These are phyloP conservation scores for Lucifuga dentata DNA, from an alignment of 2,113 vertebrate species.

Conservation along the genomic window DNA sequence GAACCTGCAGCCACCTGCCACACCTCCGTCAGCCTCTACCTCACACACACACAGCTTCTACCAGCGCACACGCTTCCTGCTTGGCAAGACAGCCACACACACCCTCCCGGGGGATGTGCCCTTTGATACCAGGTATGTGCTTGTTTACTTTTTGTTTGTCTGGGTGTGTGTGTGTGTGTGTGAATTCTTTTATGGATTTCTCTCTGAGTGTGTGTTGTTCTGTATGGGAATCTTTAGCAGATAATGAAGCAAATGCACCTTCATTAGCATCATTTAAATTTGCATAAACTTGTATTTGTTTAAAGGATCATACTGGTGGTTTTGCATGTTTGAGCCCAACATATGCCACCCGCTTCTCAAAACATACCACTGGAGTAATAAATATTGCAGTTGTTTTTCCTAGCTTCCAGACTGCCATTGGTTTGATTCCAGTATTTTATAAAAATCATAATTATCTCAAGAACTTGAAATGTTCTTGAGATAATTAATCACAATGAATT, in stretches of 20 bases:
- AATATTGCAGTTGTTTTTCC: too few species aligned
- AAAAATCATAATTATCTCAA: too few species aligned
- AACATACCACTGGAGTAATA: too few species aligned
- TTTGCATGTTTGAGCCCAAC: too few species aligned
- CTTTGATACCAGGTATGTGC: slow-evolving; percentile 92
- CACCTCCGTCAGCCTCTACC: slow-evolving; percentile 82
- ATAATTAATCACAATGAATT: too few species aligned
- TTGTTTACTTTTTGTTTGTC: slow-evolving; percentile 46
- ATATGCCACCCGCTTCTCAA: too few species aligned
- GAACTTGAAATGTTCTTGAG: too few species aligned
- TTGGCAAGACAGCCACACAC: slow-evolving; percentile 94
- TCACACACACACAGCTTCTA: slow-evolving; percentile 87
- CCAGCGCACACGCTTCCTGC: slow-evolving; percentile 92
- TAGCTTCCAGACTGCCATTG: too few species aligned
- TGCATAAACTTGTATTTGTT: too few species aligned
- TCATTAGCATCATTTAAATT: too few species aligned
- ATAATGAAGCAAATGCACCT: slow-evolving; percentile 31
- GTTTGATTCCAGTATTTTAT: too few species aligned
- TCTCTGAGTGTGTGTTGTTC: slow-evolving; percentile 36
- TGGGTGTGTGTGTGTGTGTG: slow-evolving; percentile 10
- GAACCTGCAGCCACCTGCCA: slow-evolving; percentile 83
- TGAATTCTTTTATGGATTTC: neutral
- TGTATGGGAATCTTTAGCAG: slow-evolving; percentile 15
- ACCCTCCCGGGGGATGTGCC: slow-evolving; percentile 92
- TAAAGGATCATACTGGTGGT: too few species aligned